These are phyloP conservation scores for Rhea americana DNA, from an alignment of 2,113 vertebrate genomes.

Conservation along the genomic window DNA sequence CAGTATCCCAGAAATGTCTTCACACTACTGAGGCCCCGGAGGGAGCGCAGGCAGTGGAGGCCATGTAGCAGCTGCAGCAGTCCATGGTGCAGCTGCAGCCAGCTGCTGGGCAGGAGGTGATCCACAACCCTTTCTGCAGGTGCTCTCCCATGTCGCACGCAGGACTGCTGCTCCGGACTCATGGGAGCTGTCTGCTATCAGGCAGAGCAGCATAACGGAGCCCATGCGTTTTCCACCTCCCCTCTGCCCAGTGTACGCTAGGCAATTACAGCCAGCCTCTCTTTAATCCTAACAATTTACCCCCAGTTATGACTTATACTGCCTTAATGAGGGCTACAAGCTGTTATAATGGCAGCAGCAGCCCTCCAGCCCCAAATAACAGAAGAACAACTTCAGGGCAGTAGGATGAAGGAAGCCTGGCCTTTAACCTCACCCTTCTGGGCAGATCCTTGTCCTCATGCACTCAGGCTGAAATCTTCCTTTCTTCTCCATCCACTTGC, in stretches of 20 bases:
- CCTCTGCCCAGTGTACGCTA: neutral
- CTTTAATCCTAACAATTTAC: neutral
- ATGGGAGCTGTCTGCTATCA: neutral
- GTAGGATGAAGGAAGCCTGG: neutral
- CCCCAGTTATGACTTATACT: neutral
- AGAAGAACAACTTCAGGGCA: neutral
- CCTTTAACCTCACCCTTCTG: neutral
- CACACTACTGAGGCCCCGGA: fast-evolving
- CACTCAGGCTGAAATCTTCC: neutral
- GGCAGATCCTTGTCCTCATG: neutral
- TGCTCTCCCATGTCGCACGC: neutral
- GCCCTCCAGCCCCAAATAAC: neutral
- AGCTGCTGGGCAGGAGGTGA: neutral
- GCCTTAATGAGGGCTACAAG: fast-evolving
- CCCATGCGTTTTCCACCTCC: neutral
- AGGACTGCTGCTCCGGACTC: neutral
- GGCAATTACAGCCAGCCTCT: neutral
- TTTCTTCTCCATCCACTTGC: neutral
- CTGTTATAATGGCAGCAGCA: neutral
- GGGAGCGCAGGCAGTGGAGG: fast-evolving
- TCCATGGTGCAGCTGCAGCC: neutral
- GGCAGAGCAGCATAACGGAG: neutral
- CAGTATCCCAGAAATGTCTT: neutral
- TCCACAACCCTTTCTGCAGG: neutral
- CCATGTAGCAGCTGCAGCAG: neutral